Conservation (phyloP, 2,113 vertebrate genomes). For the Pseudopipra pipra region DNA sequence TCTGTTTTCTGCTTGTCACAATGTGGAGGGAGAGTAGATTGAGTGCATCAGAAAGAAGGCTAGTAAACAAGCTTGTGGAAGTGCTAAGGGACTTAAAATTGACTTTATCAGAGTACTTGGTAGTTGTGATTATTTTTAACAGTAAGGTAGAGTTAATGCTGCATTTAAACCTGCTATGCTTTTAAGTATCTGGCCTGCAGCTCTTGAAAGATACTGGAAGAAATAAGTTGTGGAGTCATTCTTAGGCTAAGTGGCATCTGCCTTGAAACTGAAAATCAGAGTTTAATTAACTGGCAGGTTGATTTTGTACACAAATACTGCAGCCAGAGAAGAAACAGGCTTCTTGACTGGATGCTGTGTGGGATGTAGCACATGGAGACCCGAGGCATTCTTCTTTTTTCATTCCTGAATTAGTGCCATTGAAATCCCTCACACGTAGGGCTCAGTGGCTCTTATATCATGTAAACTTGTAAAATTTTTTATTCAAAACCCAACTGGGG, state of each 20-base stretch:
- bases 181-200: not conserved
- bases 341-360: not conserved
- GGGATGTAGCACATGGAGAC: not conserved
- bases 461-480: not conserved
- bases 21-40: not conserved
- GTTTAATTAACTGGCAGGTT: constrained; percentile 20
- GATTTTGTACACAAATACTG: not conserved
- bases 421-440: not conserved
- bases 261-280: not conserved
- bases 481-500: not conserved
- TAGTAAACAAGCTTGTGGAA: not conserved
- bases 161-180: not conserved
- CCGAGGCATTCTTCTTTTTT: not conserved
- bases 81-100: not conserved
- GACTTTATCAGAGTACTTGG: not conserved
- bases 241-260: not conserved
- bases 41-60: not conserved
- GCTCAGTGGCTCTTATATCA: not conserved
- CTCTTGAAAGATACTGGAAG: not conserved
- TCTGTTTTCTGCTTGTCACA: constrained; percentile 19
- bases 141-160: not conserved
- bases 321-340: not conserved
- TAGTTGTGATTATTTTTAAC: not conserved
- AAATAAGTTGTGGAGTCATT: not conserved
- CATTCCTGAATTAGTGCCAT: not conserved